Base-by-base conservation (phyloP, 2,888 invertebrate genomes). In the Sminthurides aquaticus region DNA sequence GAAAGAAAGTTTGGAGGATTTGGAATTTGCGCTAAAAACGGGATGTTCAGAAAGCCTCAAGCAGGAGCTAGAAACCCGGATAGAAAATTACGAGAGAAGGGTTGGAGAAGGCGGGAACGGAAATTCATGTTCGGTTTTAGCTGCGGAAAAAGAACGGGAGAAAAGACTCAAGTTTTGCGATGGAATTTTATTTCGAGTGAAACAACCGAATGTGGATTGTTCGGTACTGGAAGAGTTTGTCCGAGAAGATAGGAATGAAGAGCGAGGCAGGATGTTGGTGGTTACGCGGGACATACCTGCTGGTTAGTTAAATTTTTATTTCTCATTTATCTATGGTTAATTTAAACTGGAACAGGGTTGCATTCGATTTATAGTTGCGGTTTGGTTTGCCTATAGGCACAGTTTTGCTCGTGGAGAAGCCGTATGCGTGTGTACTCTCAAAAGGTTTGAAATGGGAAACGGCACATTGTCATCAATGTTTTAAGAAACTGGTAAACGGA, bases 251-350 rank as follows among this genome's bases (percentile, higher is more conserved):
- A 27, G 27, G 28, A 66, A 71, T 34, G 49, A 55, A 3, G 55
- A 60, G 0, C 67, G 67, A 56, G 72, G 72, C 3, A 43, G 72
- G 24, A 65, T 67, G 43, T 62, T 72, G 8, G 57, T 65, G 22
- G 69, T 72, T 0, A 69, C 66, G 1, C 59, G 71, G 49, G 72
- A 72, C 63, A 69, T 72, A 66, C 72, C 72, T 1, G 69, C 71
- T 28, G 72, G 71, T 71, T 34, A 28, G 48, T n/a, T n/a, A n/a
- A n/a, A n/a, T 20, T 48, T 20, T 43, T 43, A 61, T 43, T 20
- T 18, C n/a, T n/a, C n/a, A n/a, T n/a, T n/a, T n/a, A n/a, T 8
- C 43, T 43, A 8, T 11, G 18, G 43, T 43, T 43, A 11, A 43
- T 8, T 18, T 43, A n/a, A n/a, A n/a, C n/a, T n/a, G n/a, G n/a